Percentiles rank a stretch among this genome's conserved stretches.
phyloP scores from a whole-genome alignment of 1,140 invertebrate species.

The Neodiprion fabricii region DNA sequence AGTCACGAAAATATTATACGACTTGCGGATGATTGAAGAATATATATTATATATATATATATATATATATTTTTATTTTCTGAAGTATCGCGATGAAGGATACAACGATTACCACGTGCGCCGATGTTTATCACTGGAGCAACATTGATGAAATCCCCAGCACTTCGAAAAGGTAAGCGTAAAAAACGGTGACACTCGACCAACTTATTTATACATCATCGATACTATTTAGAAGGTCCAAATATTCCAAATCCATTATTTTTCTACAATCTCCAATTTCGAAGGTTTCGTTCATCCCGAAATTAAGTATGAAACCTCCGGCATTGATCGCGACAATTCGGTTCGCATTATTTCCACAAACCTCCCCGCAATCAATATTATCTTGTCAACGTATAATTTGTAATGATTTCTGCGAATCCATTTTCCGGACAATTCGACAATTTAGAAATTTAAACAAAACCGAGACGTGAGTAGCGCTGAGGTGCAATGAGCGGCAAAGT shows the following conservation, averaged over 20 bases:
- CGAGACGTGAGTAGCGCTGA: too few relatives aligned
- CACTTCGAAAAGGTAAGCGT: conserved; percentile 36
- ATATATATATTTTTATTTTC: neutral
- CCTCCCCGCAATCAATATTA: too few relatives aligned
- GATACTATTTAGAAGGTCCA: neutral
- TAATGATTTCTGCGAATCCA: too few relatives aligned
- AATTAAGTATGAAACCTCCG: neutral
- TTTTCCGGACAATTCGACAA: too few relatives aligned
- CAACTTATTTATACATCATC: neutral
- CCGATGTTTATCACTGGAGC: conserved; percentile 41
- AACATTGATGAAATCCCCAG: conserved; percentile 31
- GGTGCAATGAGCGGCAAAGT: too few relatives aligned
- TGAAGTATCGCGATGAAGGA: conserved; percentile 31
- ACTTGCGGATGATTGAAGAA: neutral
- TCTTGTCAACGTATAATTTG: too few relatives aligned
- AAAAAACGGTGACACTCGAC: neutral
- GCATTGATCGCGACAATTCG: too few relatives aligned
- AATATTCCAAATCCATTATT: neutral
- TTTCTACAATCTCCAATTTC: neutral
- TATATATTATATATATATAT: neutral
- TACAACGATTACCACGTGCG: conserved; percentile 41
- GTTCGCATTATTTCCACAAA: too few relatives aligned
- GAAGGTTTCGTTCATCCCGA: neutral
- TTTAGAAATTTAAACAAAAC: too few relatives aligned
- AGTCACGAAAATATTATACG: neutral